A percentile compares a stretch with the other conserved stretches of the same genome.
Conservation (phyloP, 2,113 vertebrate species). For the Canis aureus region DNA sequence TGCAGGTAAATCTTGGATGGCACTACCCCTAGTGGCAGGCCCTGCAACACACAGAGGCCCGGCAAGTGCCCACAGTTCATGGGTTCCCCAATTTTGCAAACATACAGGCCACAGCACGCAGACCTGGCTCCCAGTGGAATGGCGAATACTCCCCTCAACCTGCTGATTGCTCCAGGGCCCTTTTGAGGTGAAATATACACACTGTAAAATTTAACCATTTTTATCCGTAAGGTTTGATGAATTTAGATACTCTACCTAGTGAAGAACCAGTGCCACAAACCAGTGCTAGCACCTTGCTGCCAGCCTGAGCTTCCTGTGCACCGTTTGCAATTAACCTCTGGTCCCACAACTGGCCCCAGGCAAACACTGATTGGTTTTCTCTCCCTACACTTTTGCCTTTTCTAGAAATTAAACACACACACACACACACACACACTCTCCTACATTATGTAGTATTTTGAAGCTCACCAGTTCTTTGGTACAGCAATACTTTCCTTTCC, state of each 20-base stretch:
- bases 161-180: rapidly evolving
- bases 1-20: rapidly evolving
- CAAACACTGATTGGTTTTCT: neutral
- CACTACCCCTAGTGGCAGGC: neutral
- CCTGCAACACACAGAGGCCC: rapidly evolving
- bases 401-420: neutral
- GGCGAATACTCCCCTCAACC: rapidly evolving
- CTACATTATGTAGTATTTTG: neutral
- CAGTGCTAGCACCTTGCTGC: neutral
- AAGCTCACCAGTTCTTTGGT: neutral
- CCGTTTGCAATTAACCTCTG: neutral
- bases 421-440: neutral
- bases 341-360: neutral
- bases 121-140: neutral
- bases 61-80: rapidly evolving
- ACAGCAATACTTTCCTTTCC: rapidly evolving
- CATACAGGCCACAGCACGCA: neutral
- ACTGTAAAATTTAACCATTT: neutral
- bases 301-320: neutral
- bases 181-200: rapidly evolving
- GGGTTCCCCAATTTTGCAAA: too few species aligned
- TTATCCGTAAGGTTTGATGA: rapidly evolving
- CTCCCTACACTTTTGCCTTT: neutral
- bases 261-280: rapidly evolving
- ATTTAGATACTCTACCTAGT: neutral